A percentile compares a stretch with the other conserved stretches of the same genome.
Evolutionary conservation across 2,113 vertebrate genomes (phyloP).

Genomic region (Synodontis membranacea): DNA sequence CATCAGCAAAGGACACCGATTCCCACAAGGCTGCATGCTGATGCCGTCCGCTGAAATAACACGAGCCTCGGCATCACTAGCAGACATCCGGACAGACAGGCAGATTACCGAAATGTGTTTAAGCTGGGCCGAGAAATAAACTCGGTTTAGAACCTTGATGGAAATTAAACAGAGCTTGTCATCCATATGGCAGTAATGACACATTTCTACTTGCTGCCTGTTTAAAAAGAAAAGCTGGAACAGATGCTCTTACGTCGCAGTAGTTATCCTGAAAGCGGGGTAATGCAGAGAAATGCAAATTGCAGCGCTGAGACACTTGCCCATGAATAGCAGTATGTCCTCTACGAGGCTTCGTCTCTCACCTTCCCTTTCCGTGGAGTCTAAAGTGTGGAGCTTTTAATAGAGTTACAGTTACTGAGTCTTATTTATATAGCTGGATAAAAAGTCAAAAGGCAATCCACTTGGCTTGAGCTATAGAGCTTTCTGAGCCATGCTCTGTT

Average conservation of each 20-base stretch:
- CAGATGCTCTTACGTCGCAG: not conserved
- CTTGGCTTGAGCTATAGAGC: constrained; percentile 48
- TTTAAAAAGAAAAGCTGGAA: not conserved
- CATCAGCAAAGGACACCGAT: constrained; percentile 36
- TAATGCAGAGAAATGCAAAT: not conserved
- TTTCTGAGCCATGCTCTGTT: constrained; percentile 24
- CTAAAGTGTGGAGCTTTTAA: constrained; percentile 28
- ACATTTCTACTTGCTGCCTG: not conserved
- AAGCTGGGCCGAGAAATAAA: not conserved
- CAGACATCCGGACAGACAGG: not conserved
- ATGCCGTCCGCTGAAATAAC: constrained; percentile 14
- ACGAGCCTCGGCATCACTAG: not conserved
- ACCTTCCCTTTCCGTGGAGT: constrained; percentile 21
- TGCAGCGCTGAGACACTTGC: not conserved
- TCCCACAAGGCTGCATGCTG: constrained; percentile 24
- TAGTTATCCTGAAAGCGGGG: not conserved
- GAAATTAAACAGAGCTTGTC: not conserved
- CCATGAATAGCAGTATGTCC: not conserved
- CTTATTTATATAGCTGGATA: constrained; percentile 68
- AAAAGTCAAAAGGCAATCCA: constrained; percentile 56
- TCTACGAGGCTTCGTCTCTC: not conserved
- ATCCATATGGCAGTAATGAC: not conserved
- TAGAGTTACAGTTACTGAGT: constrained; percentile 45
- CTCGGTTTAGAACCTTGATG: not conserved
- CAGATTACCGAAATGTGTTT: not conserved